Base-by-base conservation (phyloP, 2,888 invertebrate species). In the Sisyra nigra region DNA sequence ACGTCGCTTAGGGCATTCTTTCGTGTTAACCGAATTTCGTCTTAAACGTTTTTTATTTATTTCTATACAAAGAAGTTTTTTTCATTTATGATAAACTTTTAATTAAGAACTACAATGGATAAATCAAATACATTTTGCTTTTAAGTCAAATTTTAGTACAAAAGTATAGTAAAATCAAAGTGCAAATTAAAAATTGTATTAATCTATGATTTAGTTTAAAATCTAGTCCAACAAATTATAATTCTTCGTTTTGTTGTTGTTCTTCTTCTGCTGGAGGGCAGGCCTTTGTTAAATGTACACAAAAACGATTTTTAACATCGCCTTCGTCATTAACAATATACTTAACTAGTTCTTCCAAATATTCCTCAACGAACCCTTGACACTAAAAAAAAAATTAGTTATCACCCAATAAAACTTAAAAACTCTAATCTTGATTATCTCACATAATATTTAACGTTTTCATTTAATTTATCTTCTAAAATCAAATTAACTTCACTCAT, bases 381-480 rank as follows among this genome's bases (percentile, higher is more conserved):
- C 83, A 83, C 81, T 82, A 61, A 45, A 69, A 69, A 44, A 47
- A 50, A 53, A 14, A 14, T 33, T 33, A 5, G 14, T 6, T 13
- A 33, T 33, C 8, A 33, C n/a, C 5, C 9, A 35, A 14, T 7
- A 18, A 38, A 33, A 40, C 32, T 31, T 7, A 24, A 7, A 24
- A 24, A 24, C 3, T 24, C 7, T 5, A 24, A 7, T 24, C n/a
- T n/a, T n/a, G n/a, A n/a, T n/a, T 44, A 39, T 74, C 80, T 75
- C 58, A 86, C 86, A 62, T 85, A 82, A 57, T 80, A 86, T 54
- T 82, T 79, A 14, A 89, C 61, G 48, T 86, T 86, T 62, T 85
- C 87, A 62, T 89, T 89, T 33, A 88, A 64, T 56, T 89, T 88
- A 14, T 77, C 78, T 54, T 89, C 89, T 42, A 85, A 87, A 31